These are phyloP conservation scores for Pampusana beccarii DNA, from an alignment of 2,113 vertebrate species.

Conservation along the genomic window DNA sequence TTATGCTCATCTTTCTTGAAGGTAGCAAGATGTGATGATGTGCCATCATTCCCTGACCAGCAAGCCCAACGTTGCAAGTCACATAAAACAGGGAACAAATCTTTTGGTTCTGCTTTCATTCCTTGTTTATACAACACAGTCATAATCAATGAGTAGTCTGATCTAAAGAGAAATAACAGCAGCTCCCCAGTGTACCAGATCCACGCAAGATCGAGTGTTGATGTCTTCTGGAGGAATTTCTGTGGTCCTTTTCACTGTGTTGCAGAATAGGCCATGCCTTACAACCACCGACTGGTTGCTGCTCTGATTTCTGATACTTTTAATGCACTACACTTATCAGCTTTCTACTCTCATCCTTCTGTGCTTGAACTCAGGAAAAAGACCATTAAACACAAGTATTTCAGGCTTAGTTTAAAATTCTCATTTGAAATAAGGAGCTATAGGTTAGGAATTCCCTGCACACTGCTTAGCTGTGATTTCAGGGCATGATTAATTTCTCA, in stretches of 20 bases:
- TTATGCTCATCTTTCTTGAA: not conserved
- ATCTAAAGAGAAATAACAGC: not conserved
- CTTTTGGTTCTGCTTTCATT: not conserved
- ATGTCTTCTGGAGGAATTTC: not conserved
- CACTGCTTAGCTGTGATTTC: slow-evolving; percentile 48
- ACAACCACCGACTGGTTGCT: not conserved
- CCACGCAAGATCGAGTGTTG: not conserved
- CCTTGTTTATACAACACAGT: not conserved
- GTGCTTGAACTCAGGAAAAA: not conserved
- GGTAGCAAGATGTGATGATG: not conserved
- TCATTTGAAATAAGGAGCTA: slow-evolving; percentile 20
- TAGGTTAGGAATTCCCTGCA: slow-evolving; percentile 62
- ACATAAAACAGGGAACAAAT: not conserved
- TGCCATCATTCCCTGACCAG: not conserved
- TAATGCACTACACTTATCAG: not conserved
- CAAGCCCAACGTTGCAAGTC: not conserved
- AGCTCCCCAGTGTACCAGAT: not conserved
- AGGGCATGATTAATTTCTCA: slow-evolving; percentile 50
- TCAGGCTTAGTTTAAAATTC: slow-evolving; percentile 31
- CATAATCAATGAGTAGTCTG: not conserved
- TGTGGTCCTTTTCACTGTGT: not conserved
- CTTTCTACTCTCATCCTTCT: not conserved
- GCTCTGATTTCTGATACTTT: not conserved
- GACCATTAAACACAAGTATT: slow-evolving; percentile 15
- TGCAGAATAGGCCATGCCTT: not conserved